Percentiles rank a stretch among this genome's conserved stretches.
Conservation (phyloP, 2,888 invertebrate genomes). For the Trissonchulus latispiculum region DNA sequence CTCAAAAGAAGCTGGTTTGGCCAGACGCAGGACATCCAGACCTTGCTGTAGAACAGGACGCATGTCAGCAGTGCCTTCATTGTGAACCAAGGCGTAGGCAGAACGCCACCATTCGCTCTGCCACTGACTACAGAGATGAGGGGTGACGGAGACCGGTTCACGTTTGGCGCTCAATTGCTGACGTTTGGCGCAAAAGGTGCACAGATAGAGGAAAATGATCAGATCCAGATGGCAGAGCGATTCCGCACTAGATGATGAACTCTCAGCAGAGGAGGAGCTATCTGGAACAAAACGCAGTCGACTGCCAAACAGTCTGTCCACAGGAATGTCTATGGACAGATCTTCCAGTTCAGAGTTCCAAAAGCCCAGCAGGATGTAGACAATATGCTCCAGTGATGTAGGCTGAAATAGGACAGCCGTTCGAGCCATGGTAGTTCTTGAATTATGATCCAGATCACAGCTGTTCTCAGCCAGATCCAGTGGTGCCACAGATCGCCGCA, state of each 20-base stretch:
- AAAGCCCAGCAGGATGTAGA: neutral
- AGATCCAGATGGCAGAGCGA: neutral
- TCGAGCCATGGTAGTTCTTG: neutral
- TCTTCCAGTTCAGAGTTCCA: neutral
- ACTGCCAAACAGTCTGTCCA: neutral
- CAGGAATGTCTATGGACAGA: neutral
- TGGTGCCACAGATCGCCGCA: neutral
- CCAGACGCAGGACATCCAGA: neutral
- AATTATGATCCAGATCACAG: neutral
- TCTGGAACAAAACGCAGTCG: neutral
- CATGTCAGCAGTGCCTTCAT: neutral
- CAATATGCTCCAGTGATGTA: neutral
- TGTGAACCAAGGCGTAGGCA: neutral
- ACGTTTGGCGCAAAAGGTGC: neutral
- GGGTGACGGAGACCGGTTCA: neutral
- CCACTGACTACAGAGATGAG: neutral
- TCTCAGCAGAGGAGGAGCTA: neutral
- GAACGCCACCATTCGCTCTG: neutral
- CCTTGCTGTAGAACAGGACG: neutral
- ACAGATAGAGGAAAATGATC: neutral
- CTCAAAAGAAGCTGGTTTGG: neutral
- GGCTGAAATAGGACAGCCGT: neutral
- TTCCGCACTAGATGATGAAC: neutral
- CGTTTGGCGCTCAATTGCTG: neutral
- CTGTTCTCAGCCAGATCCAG: neutral